Evolutionary conservation across 1,140 invertebrate species (phyloP).

Genomic region (Drosophila tristis): DNA sequence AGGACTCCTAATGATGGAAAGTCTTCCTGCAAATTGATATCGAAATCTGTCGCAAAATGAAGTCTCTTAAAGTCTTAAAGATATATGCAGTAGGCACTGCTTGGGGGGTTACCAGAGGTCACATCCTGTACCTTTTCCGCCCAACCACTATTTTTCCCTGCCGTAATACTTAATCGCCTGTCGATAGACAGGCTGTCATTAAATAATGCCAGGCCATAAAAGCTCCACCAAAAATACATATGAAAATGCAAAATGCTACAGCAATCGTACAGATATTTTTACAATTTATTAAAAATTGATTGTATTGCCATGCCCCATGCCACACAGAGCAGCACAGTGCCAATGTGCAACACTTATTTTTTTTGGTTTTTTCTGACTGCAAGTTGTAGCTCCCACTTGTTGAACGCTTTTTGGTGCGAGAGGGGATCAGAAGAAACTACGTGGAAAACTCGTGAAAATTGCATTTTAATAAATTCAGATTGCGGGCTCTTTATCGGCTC

Average conservation of each 20-base stretch:
- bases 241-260: conserved; percentile 69
- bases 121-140: conserved; percentile 7
- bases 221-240: conserved; percentile 41
- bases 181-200: conserved; percentile 65
- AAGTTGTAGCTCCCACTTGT: conserved; percentile 60
- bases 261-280: conserved; percentile 55
- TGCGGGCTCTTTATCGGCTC: conserved; percentile 68
- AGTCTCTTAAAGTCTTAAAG: not conserved
- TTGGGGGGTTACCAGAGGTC: conserved; percentile 12
- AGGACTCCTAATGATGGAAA: conserved; percentile 62
- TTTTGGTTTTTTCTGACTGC: conserved; percentile 9
- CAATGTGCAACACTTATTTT: conserved; percentile 9
- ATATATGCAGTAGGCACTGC: conserved; percentile 10
- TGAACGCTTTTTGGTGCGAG: conserved; percentile 21
- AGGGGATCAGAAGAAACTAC: conserved; percentile 22
- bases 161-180: conserved; percentile 30
- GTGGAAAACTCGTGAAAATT: conserved; percentile 65
- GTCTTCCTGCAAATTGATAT: conserved; percentile 19
- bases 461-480: conserved; percentile 80
- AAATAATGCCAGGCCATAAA: conserved; percentile 72
- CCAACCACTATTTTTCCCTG: too few relatives aligned
- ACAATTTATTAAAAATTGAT: conserved; percentile 82
- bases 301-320: conserved; percentile 68
- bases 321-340: conserved; percentile 31
- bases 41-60: conserved; percentile 32